Evolutionary conservation across 2,888 invertebrate species (phyloP), one percentile per base, ranked within the genome.

Genomic region (Ecliptopera silaceata): DNA sequence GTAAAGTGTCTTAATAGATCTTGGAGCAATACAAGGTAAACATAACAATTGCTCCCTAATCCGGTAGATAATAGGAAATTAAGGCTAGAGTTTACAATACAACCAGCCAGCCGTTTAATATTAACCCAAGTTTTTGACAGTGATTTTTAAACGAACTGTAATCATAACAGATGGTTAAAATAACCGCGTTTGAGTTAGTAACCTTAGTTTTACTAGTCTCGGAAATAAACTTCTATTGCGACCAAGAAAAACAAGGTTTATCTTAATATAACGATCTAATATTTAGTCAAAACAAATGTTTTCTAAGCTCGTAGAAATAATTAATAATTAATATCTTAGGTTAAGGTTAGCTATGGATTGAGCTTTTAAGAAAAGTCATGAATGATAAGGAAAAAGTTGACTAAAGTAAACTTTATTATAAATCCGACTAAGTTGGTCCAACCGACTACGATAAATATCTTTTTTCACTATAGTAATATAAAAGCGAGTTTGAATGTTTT

Each of bases 41-140:
- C 15, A 36, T 38, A 39, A 39, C 17, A 17, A 38, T 32, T 18
- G 13, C 12, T 12, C 29, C 38, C 42, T 47, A 13, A 47, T 54
- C 42, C 17, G 53, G 46, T 34, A 34, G 41, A 47, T 26, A 54
- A 47, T 42, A 47, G 32, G 34, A 22, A 32, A 50, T 50, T 34
- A 42, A 18, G n/a, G 22, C 13, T n/a, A 3, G 39, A 18, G 17
- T 39, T n/a, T 8, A 12, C 10, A 13, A 26, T 26, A 34, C 13
- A 1, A 22, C 12, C 15, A 46, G 4, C n/a, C 18, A 31, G 44
- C 18, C 32, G 32, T 45, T 32, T 32, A 18, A n/a, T 18, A 6
- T 29, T 32, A 36, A 12, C 36, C 36, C 32, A n/a, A n/a, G 8
- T 18, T 34, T 46, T 8, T 20, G 13, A 13, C 20, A 10, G 10